Evolutionary conservation across 2,888 invertebrate species (phyloP), one percentile per base, ranked within the genome.

Genomic region (Noctua pronuba): DNA sequence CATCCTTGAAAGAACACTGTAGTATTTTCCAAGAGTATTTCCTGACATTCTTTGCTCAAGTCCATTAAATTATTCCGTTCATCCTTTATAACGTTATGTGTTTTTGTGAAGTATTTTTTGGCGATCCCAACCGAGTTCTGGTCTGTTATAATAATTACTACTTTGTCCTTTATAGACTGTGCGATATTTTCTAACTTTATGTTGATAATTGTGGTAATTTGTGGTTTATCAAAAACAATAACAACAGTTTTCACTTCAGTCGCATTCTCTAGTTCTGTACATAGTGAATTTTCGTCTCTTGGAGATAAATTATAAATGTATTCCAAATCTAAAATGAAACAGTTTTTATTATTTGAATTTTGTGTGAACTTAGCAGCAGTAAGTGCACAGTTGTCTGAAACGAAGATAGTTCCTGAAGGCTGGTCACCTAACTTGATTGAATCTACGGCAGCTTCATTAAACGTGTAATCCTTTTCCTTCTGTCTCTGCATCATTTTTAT

Each of bases 331-430:
- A 58, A 58, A 13, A 31, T 11, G 7, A 58, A 28, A 28, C 7
- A 28, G 28, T 58, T 7, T 28, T 58, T 58, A 31, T 28, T 58
- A 58, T 28, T 58, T n/a, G 28, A n/a, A 1, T 16, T 16, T 16
- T 58, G 13, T 28, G 28, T 58, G 28, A 58, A 28, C 28, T 58
- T 58, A 16, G 28, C 58, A 28, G 73, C 60, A 28, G 75, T 75
- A 8, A 75, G 49, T 41, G 49, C 28, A 24, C n/a, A 41, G 28
- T 62, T 31, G 0, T 35, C 41, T 68, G 73, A 28, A 41, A 73
- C 73, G 28, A 73, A 52, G 24, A 73, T 10, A 28, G 68, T 68
- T 52, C 73, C 52, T 31, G 52, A 24, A 68, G 49, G 28, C 16
- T 28, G 10, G 1, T 49, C 24, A 28, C 28, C 38, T 6, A 52